Base-by-base conservation (phyloP, 2,888 invertebrate genomes). In the Empis livida region DNA sequence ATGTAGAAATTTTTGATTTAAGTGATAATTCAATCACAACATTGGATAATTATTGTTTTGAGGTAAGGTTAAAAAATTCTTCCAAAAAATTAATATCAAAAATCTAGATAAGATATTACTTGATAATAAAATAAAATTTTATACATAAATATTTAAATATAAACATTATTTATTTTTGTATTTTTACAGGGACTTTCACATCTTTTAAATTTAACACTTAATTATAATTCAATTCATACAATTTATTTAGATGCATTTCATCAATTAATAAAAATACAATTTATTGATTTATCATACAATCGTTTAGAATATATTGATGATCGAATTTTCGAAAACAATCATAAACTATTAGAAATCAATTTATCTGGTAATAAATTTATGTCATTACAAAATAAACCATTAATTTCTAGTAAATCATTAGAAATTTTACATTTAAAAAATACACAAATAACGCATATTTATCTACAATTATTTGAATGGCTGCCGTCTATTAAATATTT, bases 321-420 rank as follows among this genome's bases (percentile, higher is more conserved):
- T 40, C 57, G 64, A 42, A 53, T 81, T 47, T 77, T 81, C 55
- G 75, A 73, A 64, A 70, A 74, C 35, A 76, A 79, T 15, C 65
- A 67, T 3, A 63, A 69, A 16, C 61, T 82, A 9, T 61, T 70
- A 17, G 70, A 69, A 42, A 61, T 82, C 1, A 79, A 80, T 58
- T 61, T 82, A 47, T 77, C 76, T 40, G 75, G 75, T 13, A 82
- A 82, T 58, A 76, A 79, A 48, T 75, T 82, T 52, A 74, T 75
- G 57, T 62, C 65, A 1, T 57, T 79, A 2, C 70, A 71, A 49
- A 71, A 74, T 56, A 73, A 73, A 50, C 77, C 79, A 1, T 64
- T 78, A 46, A 51, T 81, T n/a, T 72, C 72, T 58, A 78, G 78
- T 56, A 59, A 60, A 2, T 70, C 73, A 32, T 68, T 77, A 50